Base-by-base conservation (phyloP, 2,797 vertebrate species). In the Sebastes hubbsi region DNA sequence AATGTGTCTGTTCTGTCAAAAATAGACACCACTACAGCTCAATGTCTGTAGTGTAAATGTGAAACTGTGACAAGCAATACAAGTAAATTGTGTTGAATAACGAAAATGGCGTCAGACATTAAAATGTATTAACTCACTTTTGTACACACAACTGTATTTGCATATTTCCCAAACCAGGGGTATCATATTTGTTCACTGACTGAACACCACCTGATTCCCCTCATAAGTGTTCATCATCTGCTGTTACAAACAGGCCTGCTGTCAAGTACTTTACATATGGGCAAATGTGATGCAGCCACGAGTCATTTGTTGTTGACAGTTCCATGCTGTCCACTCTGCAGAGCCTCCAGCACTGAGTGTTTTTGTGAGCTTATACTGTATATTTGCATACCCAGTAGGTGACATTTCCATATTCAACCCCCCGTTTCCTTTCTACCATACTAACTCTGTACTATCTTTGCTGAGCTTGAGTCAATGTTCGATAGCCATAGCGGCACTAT, bases 331-430 rank as follows among this genome's bases (percentile, higher is more conserved):
- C 77, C 69, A 58, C 54, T 80, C 56, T 75, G 64, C 76, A 77
- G 29, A 70, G 80, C 63, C 80, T 77, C 34, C 12, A 73, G 67
- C 56, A 56, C 30, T 59, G 66, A 66, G 34, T 4, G 1, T 59
- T 65, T 82, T 72, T 75, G 60, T 75, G 30, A 74, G 58, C 42
- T 59, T 70, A 64, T 70, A 75, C 69, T 81, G 20, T 80, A 29
- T 75, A 91, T 94, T 95, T 95, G 88, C 94, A 92, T 94, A 77
- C 69, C 65, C 86, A 85, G 86, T 82, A 86, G 86, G 88, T 89
- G 82, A 87, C 82, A 93, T 94, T 94, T 96, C 72, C 94, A 94
- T 93, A 91, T 85, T 85, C 86, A 42, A 36, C 16, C 22, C 30
- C 32, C 58, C 8, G 1, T 69, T 86, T 83, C 60, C 62, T 83